phyloP scores from a whole-genome alignment of 2,113 vertebrate genomes.

The Caranx ignobilis region DNA sequence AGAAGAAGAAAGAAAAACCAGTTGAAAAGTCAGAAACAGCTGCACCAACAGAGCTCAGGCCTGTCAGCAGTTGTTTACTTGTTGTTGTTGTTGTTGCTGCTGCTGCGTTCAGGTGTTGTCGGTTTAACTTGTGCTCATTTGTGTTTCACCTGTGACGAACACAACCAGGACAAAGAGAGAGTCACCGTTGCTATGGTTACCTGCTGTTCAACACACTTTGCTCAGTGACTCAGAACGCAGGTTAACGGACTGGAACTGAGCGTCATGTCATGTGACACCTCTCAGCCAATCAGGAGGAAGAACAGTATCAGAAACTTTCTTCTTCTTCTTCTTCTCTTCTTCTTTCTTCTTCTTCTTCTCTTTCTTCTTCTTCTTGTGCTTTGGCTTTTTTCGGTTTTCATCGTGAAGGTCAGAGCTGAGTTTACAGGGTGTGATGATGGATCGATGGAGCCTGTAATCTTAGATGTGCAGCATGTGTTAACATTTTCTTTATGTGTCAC shows the following conservation, averaged over 20 bases:
- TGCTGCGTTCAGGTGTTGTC: neutral
- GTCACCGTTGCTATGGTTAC: neutral
- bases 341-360: too few species aligned
- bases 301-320: too few species aligned
- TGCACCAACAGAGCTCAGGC: neutral
- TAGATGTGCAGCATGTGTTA: neutral
- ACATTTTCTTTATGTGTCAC: slow-evolving; percentile 6
- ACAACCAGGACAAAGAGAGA: neutral
- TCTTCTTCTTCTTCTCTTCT: too few species aligned
- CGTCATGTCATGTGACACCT: neutral
- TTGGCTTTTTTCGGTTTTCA: too few species aligned
- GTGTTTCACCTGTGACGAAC: neutral
- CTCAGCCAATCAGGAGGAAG: neutral
- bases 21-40: too few species aligned
- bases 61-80: neutral
- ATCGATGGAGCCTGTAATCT: slow-evolving; percentile 12
- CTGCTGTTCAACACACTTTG: neutral
- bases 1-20: neutral
- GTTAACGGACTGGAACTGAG: neutral
- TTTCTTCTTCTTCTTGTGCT: too few species aligned
- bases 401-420: neutral
- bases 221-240: neutral
- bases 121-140: neutral
- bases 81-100: too few species aligned
- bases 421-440: slow-evolving; percentile 3